These are phyloP conservation scores for Cladopsammia gracilis DNA, from an alignment of 64 coral and sea anemone genomes.

Conservation along the genomic window DNA sequence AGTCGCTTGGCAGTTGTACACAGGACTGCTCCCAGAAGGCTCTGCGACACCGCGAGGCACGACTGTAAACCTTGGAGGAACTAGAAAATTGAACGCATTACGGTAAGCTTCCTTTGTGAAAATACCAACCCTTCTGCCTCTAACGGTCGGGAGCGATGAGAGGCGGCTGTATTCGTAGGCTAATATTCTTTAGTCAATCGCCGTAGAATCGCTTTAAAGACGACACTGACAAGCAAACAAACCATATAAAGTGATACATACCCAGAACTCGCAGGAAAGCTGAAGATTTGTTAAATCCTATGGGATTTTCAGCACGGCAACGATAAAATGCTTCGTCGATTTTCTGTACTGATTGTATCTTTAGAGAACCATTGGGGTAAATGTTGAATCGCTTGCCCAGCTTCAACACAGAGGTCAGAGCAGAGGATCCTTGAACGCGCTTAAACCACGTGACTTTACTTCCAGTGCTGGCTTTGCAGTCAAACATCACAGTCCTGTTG, in stretches of 20 bases:
- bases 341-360: slow-evolving; percentile 66
- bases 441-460: slow-evolving; percentile 74
- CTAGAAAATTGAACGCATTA: too few relatives aligned
- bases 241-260: slow-evolving; percentile 31
- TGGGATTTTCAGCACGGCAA: slow-evolving; percentile 72
- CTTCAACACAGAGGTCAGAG: slow-evolving; percentile 52
- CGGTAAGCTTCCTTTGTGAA: too few relatives aligned
- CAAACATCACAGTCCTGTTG: slow-evolving; percentile 71
- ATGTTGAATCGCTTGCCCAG: slow-evolving; percentile 77
- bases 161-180: too few relatives aligned
- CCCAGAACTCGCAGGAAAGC: slow-evolving; percentile 81
- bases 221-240: too few relatives aligned
- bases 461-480: slow-evolving; percentile 71
- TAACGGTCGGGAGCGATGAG: too few relatives aligned
- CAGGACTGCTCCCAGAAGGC: slow-evolving; percentile 50
- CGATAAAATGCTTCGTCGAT: slow-evolving; percentile 77
- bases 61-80: slow-evolving; percentile 58
- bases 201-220: too few relatives aligned
- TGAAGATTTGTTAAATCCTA: slow-evolving; percentile 67
- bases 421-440: background rate
- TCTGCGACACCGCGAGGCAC: slow-evolving; percentile 24
- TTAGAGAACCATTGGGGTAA: slow-evolving; percentile 74
- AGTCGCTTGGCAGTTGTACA: slow-evolving; percentile 49
- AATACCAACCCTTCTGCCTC: too few relatives aligned
- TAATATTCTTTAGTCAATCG: too few relatives aligned